Conservation (phyloP, 2,888 invertebrate genomes). For the Rhorus exstirpatorius region DNA sequence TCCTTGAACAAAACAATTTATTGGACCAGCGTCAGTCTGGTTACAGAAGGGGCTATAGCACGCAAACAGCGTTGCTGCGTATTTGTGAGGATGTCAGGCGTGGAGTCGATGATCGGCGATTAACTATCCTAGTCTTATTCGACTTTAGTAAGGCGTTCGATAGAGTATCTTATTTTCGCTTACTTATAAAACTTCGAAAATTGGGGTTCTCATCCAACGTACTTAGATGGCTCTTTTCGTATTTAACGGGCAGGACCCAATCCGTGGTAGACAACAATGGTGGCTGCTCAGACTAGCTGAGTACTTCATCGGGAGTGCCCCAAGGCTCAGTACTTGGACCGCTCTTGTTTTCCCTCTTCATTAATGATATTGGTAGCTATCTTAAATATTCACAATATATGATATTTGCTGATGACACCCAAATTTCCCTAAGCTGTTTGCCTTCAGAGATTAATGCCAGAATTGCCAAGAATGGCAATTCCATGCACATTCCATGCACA, state of each 20-base stretch:
- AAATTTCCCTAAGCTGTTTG: not conserved
- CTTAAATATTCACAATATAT: not conserved
- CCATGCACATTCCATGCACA: too few relatives aligned
- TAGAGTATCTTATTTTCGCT: not conserved
- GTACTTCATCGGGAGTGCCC: not conserved
- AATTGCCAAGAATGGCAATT: too few relatives aligned
- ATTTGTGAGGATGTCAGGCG: slow-evolving; percentile 3
- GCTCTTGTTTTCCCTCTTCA: not conserved
- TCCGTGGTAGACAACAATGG: not conserved
- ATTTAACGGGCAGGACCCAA: not conserved
- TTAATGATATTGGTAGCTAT: not conserved
- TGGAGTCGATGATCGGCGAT: not conserved
- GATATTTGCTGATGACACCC: not conserved
- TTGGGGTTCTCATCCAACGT: not conserved
- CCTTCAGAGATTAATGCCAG: too few relatives aligned
- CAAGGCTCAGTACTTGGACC: not conserved
- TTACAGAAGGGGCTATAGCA: not conserved
- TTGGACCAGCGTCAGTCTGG: slow-evolving; percentile 31
- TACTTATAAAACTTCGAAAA: not conserved
- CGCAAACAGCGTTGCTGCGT: slow-evolving; percentile 1
- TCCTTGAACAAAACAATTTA: not conserved
- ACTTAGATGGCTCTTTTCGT: not conserved
- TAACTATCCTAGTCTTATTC: slow-evolving; percentile 20
- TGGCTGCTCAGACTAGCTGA: not conserved
- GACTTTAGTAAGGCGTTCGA: slow-evolving; percentile 1